Percentiles rank a stretch among this genome's conserved stretches.
These are phyloP conservation scores for Agriotes lineatus DNA, from an alignment of 2,888 invertebrate species.

Conservation along the genomic window DNA sequence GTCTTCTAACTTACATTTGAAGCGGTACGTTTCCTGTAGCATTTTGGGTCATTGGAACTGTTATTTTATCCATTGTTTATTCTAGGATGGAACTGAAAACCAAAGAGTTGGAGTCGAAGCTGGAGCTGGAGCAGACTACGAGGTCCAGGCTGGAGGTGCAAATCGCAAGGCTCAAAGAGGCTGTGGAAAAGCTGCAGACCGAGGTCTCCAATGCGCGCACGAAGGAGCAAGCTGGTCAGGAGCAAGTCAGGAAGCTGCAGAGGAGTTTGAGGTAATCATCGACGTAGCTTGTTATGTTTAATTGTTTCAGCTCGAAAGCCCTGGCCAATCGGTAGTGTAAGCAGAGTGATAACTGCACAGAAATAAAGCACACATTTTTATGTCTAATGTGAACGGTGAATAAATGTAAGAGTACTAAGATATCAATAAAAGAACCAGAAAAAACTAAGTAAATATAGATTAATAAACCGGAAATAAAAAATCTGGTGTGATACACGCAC, in stretches of 20 bases:
- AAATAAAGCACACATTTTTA: background rate
- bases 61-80: slow-evolving; percentile 36
- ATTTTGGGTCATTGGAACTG: background rate
- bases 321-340: too few species aligned
- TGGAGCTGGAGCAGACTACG: slow-evolving; percentile 92
- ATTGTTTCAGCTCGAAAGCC: too few species aligned
- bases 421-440: too few species aligned
- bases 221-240: slow-evolving; percentile 83
- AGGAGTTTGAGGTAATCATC: slow-evolving; percentile 70
- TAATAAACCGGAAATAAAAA: too few species aligned
- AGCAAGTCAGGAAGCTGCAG: slow-evolving; percentile 81
- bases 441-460: too few species aligned
- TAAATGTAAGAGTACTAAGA: too few species aligned
- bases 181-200: slow-evolving; percentile 77
- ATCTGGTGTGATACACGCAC: too few species aligned
- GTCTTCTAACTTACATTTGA: slow-evolving; percentile 78
- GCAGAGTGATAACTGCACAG: too few species aligned
- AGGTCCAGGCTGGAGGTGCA: slow-evolving; percentile 87
- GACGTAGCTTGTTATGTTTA: background rate
- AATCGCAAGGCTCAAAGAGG: slow-evolving; percentile 77
- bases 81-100: slow-evolving; percentile 84
- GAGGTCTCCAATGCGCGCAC: slow-evolving; percentile 79
- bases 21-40: slow-evolving; percentile 66
- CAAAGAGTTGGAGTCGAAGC: slow-evolving; percentile 89
- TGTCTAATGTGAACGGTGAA: too few species aligned